Conservation (phyloP, 1,140 invertebrate species). For the Papilio machaon region DNA sequence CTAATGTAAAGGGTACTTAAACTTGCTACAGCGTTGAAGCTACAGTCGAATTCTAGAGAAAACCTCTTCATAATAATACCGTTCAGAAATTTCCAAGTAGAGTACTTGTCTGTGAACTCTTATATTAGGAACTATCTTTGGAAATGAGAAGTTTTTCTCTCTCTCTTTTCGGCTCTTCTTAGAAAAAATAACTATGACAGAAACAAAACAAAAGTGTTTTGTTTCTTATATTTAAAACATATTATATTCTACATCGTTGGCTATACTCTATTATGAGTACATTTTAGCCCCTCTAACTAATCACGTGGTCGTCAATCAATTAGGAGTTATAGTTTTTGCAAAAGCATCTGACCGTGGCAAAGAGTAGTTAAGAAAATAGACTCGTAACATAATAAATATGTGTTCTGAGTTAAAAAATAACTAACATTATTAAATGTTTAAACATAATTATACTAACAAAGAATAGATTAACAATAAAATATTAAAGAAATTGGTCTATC, state of each 20-base stretch:
- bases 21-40: not conserved
- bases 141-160: not conserved
- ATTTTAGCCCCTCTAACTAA: conserved; percentile 46
- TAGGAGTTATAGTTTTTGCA: conserved; percentile 61
- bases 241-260: not conserved
- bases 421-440: no score
- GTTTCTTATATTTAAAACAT: no score
- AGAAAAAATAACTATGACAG: not conserved
- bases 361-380: conserved; percentile 42
- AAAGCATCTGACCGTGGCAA: conserved; percentile 42
- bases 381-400: not conserved
- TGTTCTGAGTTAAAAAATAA: no score
- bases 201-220: not conserved
- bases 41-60: not conserved
- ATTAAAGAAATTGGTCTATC: not conserved
- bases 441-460: not conserved
- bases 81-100: not conserved
- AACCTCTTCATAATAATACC: not conserved
- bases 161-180: not conserved
- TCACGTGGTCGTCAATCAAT: conserved; percentile 68
- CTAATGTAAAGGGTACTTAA: not conserved
- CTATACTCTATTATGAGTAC: not conserved
- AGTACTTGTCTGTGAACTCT: not conserved
- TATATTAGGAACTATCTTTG: not conserved
- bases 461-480: not conserved